A percentile compares a stretch with the other conserved stretches of the same genome.
Evolutionary conservation across 2,113 vertebrate genomes (phyloP).

Genomic region (Amblyornis subalaris): DNA sequence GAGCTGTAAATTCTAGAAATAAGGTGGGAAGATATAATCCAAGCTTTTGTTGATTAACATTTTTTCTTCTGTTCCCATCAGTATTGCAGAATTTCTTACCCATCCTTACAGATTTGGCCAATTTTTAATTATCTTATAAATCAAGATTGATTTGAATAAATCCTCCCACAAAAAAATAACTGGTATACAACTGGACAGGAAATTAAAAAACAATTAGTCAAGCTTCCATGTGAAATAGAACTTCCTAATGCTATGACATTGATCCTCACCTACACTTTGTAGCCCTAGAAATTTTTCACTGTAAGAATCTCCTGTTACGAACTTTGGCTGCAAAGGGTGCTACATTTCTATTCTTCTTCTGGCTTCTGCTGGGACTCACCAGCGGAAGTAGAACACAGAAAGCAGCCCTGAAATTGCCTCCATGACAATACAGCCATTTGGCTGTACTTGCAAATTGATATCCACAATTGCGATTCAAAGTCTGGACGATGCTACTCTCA

Average conservation of each 20-base stretch:
- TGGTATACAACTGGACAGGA: not conserved
- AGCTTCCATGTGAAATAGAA: not conserved
- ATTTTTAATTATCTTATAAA: not conserved
- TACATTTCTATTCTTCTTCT: not conserved
- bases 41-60: not conserved
- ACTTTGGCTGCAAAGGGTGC: not conserved
- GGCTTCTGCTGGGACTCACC: not conserved
- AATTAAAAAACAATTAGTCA: not conserved
- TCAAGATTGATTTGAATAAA: not conserved
- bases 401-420: not conserved
- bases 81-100: not conserved
- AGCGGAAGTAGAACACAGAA: not conserved
- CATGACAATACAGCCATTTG: no score
- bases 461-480: not conserved
- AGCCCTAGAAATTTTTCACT: not conserved
- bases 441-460: not conserved
- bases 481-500: not conserved
- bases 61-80: not conserved
- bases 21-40: not conserved
- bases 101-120: not conserved
- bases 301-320: not conserved
- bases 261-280: not conserved
- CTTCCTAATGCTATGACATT: not conserved
- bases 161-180: not conserved
- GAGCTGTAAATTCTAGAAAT: not conserved